These are phyloP conservation scores for Meleagris gallopavo DNA, from an alignment of 2,113 vertebrate genomes.

Conservation along the genomic window DNA sequence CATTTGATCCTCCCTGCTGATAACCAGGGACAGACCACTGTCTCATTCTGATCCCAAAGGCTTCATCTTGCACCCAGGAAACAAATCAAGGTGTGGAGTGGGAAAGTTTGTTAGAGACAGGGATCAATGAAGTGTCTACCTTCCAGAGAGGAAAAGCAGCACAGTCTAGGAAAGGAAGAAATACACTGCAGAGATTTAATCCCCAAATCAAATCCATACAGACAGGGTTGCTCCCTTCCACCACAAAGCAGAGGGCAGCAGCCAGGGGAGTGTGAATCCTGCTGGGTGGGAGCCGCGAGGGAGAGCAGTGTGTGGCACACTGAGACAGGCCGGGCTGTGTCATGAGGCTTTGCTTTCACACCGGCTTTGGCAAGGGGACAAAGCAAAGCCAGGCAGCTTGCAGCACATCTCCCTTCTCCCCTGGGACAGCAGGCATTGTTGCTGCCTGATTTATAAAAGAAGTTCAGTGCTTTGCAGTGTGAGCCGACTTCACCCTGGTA, in stretches of 20 bases:
- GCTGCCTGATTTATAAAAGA: slow-evolving; percentile 8
- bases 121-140: neutral
- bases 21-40: neutral
- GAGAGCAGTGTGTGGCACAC: neutral
- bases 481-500: neutral
- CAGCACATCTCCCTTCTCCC: neutral
- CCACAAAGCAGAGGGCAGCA: neutral
- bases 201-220: slow-evolving; percentile 8
- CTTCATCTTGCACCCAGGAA: neutral
- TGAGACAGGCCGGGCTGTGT: neutral
- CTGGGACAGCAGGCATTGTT: slow-evolving; percentile 9
- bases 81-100: slow-evolving; percentile 8
- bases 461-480: neutral
- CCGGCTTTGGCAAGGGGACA: slow-evolving; percentile 15
- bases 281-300: neutral
- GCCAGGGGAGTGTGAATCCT: neutral
- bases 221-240: neutral
- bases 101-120: neutral
- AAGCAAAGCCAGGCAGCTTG: neutral
- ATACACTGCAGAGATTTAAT: slow-evolving; percentile 1
- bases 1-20: neutral
- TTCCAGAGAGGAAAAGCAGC: neutral
- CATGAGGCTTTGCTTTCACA: neutral
- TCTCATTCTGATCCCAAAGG: neutral
- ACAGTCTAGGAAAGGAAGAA: neutral